phyloP scores from a whole-genome alignment of 2,888 invertebrate genomes.

The Eutolmus rufibarbis region DNA sequence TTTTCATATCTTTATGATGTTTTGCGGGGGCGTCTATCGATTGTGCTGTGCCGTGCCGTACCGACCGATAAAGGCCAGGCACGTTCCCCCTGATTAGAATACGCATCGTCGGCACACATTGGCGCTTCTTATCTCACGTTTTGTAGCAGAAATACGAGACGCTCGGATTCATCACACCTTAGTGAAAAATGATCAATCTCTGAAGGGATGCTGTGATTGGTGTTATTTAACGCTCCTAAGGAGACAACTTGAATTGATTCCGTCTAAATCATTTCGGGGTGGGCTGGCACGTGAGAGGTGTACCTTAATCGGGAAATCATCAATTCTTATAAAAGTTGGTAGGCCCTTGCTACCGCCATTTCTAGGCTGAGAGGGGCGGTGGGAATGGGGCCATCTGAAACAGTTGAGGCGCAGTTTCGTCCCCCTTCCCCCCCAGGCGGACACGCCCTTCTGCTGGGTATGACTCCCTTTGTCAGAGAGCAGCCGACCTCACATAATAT shows the following conservation, averaged over 20 bases:
- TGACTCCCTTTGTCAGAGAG: neutral
- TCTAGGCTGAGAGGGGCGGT: neutral
- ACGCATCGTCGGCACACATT: conserved; percentile 19
- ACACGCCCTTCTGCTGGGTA: neutral
- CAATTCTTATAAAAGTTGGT: neutral
- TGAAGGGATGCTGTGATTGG: neutral
- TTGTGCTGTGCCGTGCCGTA: neutral
- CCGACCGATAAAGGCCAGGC: neutral
- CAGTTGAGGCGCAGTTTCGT: neutral
- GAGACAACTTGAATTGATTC: conserved; percentile 9
- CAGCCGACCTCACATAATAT: conserved; percentile 18
- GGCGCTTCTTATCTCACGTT: conserved; percentile 3
- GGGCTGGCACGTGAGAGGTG: neutral
- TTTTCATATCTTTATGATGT: conserved; percentile 33
- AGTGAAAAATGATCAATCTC: conserved; percentile 28
- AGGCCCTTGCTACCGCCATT: neutral
- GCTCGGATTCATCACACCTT: conserved; percentile 22
- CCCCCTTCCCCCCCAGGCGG: neutral
- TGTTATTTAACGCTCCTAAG: neutral
- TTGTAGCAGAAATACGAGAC: neutral
- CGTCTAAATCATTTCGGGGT: neutral
- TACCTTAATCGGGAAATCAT: neutral
- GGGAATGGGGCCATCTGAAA: neutral
- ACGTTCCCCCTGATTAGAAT: conserved; percentile 22
- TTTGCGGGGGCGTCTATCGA: neutral